These are phyloP conservation scores for Drosophila quinaria DNA, from an alignment of 2,888 invertebrate genomes.

Conservation along the genomic window DNA sequence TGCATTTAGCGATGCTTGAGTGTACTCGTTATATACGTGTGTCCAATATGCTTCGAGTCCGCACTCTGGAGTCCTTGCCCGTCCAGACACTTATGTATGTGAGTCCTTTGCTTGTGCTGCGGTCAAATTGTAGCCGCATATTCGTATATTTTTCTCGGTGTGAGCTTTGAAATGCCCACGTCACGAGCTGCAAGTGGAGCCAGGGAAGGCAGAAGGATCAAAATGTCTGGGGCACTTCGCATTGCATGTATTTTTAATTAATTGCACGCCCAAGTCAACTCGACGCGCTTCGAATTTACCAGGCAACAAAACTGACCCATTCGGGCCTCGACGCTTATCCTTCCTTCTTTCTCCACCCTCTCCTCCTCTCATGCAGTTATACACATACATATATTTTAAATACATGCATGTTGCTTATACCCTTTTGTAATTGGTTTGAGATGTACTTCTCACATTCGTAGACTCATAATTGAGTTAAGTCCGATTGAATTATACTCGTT, in stretches of 20 bases:
- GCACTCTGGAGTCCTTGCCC: slow-evolving; percentile 25
- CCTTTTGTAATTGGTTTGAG: slow-evolving; percentile 21
- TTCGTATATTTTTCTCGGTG: slow-evolving; percentile 34
- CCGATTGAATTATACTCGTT: slow-evolving; percentile 27
- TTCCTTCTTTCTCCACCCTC: slow-evolving; percentile 1
- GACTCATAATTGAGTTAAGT: slow-evolving; percentile 32
- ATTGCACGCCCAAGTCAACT: slow-evolving; percentile 67
- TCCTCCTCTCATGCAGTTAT: too few relatives aligned
- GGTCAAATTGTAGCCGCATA: slow-evolving; percentile 67
- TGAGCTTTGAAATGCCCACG: slow-evolving; percentile 24
- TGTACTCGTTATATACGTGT: slow-evolving; percentile 36
- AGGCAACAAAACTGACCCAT: slow-evolving; percentile 31
- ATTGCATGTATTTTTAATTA: slow-evolving; percentile 81
- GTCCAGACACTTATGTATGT: slow-evolving; percentile 10
- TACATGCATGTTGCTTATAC: slow-evolving; percentile 22
- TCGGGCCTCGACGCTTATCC: not conserved
- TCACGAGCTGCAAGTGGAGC: not conserved
- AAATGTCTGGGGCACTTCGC: slow-evolving; percentile 63
- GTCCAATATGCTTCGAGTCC: slow-evolving; percentile 19
- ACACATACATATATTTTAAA: not conserved
- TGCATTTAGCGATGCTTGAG: slow-evolving; percentile 66
- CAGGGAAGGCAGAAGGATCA: slow-evolving; percentile 6
- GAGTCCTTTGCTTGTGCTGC: slow-evolving; percentile 52
- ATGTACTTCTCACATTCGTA: slow-evolving; percentile 6
- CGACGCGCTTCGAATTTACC: slow-evolving; percentile 37